Base-by-base conservation (phyloP, 1,140 invertebrate species). In the Alviniconcha marisindica region DNA sequence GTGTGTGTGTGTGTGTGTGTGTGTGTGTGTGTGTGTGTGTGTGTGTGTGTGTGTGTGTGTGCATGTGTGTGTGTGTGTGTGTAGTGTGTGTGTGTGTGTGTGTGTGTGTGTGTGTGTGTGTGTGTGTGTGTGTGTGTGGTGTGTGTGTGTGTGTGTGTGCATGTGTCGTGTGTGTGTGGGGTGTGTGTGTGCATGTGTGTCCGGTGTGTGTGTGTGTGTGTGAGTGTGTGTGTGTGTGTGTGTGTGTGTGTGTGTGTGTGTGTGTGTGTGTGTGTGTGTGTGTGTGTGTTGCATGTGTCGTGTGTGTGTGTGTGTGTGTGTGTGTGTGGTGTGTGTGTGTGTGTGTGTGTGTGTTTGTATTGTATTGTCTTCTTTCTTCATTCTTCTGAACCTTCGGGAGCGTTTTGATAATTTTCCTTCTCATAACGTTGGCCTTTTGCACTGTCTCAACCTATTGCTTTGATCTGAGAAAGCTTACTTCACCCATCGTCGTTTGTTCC, bases 21-120 rank as follows among this genome's bases (percentile, higher is more conserved):
- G 38, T 40, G 38, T 44, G 76, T 42, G 33, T 44, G 21, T 71
- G 51, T 56, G 38, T 82, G 40, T 73, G 51, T 44, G 66, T 42
- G 21, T 40, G 38, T 42, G 42, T 44, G 51, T 18, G 63, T 2
- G 36, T 7, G 63, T 21, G 42, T 73, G 44, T 40, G 66, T 38
- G 63, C 36, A 2, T 38, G 60, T 28, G 38, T 82, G 60, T n/a
- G 40, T 56, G 36, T 71, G 66, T 28, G 24, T 48, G 38, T n/a
- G n/a, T n/a, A n/a, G n/a, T n/a, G n/a, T n/a, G n/a, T n/a, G n/a
- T n/a, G n/a, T n/a, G n/a, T n/a, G n/a, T n/a, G n/a, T n/a, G n/a
- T n/a, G n/a, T n/a, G n/a, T n/a, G n/a, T n/a, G n/a, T n/a, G n/a
- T 56, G 51, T 71, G 51, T 69, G 36, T 42, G 76, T 51, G 12